phyloP scores from a whole-genome alignment of 1,140 invertebrate species.

The Adelges cooleyi region DNA sequence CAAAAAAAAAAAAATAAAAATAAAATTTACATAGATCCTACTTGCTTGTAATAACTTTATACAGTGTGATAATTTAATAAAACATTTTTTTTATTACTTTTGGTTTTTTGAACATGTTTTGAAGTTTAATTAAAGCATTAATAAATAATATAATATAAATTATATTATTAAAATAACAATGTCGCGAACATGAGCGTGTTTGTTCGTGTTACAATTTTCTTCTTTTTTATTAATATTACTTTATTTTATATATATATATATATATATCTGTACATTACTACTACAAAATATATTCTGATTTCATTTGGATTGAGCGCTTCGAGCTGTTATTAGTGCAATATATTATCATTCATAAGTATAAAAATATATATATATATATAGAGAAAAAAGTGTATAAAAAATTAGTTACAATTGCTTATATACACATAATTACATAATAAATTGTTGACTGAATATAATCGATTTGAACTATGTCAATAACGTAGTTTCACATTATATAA shows the following conservation, averaged over 20 bases:
- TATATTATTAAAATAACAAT: no score
- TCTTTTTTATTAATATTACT: not conserved
- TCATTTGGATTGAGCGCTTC: conserved; percentile 5
- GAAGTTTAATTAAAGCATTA: not conserved
- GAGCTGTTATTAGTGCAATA: not conserved
- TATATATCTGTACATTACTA: not conserved
- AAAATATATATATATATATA: no score
- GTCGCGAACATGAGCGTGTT: not conserved
- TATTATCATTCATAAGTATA: not conserved
- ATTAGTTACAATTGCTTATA: not conserved
- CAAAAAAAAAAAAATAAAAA: no score
- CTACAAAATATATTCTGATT: not conserved
- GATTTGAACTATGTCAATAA: no score
- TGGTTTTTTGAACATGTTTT: not conserved
- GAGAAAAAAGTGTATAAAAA: not conserved
- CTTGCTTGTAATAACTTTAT: not conserved
- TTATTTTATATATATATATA: conserved; percentile 2
- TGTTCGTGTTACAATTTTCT: not conserved
- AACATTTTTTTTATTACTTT: not conserved
- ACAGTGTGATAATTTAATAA: conserved; percentile 3
- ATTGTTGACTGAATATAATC: not conserved
- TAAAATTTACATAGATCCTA: not conserved
- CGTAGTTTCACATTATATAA: no score
- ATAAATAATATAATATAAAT: not conserved
- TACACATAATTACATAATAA: not conserved